phyloP scores from a whole-genome alignment of 2,888 invertebrate genomes.

The Caenorhabditis becei region DNA sequence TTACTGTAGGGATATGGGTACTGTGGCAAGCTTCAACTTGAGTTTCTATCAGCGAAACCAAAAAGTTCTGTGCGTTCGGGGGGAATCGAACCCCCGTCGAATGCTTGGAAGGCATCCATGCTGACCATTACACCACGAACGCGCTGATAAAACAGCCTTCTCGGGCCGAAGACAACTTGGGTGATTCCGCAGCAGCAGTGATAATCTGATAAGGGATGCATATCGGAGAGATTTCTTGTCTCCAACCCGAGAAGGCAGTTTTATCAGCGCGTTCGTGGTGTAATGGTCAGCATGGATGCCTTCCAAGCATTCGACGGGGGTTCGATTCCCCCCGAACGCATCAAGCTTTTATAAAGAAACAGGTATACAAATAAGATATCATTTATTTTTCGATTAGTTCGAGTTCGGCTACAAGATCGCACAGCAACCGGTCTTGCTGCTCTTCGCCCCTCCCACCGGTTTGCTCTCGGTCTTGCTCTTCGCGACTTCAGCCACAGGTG shows the following conservation, averaged over 20 bases:
- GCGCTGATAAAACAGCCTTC: neutral
- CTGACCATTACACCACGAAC: slow-evolving; percentile 72
- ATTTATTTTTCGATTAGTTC: neutral
- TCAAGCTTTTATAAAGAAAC: neutral
- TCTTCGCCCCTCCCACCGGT: neutral
- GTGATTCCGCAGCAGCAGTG: neutral
- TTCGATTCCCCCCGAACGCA: neutral
- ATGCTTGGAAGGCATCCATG: slow-evolving; percentile 74
- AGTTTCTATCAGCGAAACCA: neutral
- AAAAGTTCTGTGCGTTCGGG: slow-evolving; percentile 59
- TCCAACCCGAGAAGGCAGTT: neutral
- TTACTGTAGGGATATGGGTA: neutral
- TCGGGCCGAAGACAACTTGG: neutral
- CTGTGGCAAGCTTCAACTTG: neutral
- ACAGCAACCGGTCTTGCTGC: slow-evolving; percentile 39
- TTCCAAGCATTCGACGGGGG: slow-evolving; percentile 74
- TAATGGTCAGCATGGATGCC: slow-evolving; percentile 75
- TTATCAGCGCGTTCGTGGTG: slow-evolving; percentile 52
- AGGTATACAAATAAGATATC: no score
- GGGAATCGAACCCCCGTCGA: slow-evolving; percentile 72
- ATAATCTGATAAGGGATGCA: no score
- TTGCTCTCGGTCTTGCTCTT: slow-evolving; percentile 11
- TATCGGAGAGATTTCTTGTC: no score
- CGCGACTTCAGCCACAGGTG: neutral
- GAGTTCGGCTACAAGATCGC: slow-evolving; percentile 11